Evolutionary conservation across 2,888 invertebrate genomes (phyloP).

Genomic region (Globia sparganii): DNA sequence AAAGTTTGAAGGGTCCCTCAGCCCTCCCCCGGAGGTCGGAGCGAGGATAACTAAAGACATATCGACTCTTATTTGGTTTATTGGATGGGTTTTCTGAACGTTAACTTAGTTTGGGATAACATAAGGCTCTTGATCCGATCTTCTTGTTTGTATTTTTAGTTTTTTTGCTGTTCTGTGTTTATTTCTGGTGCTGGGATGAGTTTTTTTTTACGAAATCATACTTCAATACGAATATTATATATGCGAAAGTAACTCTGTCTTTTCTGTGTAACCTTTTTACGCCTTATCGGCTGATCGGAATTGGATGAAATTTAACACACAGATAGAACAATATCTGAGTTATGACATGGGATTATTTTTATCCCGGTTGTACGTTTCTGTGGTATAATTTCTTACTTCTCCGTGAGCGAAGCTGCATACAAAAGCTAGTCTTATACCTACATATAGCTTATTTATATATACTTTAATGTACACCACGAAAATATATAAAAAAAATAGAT

Average conservation of each 20-base stretch:
- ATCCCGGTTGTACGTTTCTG: background rate
- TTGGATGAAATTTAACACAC: background rate
- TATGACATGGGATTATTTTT: background rate
- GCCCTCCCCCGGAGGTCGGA: constrained; percentile 48
- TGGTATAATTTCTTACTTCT: background rate
- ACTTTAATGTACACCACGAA: too few species aligned
- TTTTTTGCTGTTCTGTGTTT: constrained; percentile 18
- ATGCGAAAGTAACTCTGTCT: background rate
- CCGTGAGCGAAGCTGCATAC: background rate
- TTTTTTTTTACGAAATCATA: background rate
- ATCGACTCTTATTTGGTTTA: constrained; percentile 69
- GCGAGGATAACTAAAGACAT: constrained; percentile 66
- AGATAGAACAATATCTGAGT: background rate
- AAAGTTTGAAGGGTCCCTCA: constrained; percentile 60
- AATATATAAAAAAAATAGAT: too few species aligned
- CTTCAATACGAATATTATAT: background rate
- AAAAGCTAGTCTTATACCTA: background rate
- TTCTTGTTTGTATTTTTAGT: constrained; percentile 52
- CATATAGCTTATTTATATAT: background rate
- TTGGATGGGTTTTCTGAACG: constrained; percentile 62
- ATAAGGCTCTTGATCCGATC: constrained; percentile 54
- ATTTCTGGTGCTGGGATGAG: background rate
- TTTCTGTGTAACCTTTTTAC: background rate
- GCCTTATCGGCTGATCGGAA: background rate
- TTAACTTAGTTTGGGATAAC: constrained; percentile 66